phyloP scores from a whole-genome alignment of 2,113 vertebrate genomes.

The Sebastes schlegelii region DNA sequence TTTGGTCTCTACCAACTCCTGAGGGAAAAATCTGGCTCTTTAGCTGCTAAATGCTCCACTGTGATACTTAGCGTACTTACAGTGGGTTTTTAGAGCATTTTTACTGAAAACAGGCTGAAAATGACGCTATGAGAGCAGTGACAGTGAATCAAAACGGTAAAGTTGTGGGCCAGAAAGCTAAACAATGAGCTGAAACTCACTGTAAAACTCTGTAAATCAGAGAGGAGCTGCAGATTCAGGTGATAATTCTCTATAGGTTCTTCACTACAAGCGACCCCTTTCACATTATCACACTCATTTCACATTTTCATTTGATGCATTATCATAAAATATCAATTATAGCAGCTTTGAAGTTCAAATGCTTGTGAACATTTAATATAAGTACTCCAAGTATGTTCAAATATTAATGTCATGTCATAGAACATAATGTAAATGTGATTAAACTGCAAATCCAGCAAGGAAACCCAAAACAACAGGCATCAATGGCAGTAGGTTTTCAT shows the following conservation, averaged over 20 bases:
- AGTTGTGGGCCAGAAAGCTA: not conserved
- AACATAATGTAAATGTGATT: not conserved
- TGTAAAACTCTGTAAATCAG: not conserved
- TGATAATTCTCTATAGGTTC: not conserved
- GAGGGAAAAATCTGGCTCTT: too few species aligned
- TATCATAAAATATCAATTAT: not conserved
- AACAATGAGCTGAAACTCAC: not conserved
- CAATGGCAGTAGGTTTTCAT: constrained; percentile 22
- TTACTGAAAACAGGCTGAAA: too few species aligned
- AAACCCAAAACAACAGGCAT: not conserved
- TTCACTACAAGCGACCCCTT: too few species aligned
- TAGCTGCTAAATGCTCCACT: too few species aligned
- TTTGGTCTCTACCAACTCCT: too few species aligned
- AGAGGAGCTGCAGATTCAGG: not conserved
- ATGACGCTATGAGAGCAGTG: too few species aligned
- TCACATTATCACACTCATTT: too few species aligned
- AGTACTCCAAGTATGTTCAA: not conserved
- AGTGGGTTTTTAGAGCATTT: too few species aligned
- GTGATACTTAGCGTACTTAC: too few species aligned
- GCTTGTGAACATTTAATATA: not conserved
- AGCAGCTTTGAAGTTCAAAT: not conserved
- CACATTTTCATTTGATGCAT: not conserved
- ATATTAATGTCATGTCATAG: not conserved
- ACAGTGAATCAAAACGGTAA: too few species aligned
- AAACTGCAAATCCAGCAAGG: not conserved